Percentiles rank a stretch among this genome's conserved stretches.
Conservation (phyloP, 1,140 invertebrate species). For the Apis laboriosa region DNA sequence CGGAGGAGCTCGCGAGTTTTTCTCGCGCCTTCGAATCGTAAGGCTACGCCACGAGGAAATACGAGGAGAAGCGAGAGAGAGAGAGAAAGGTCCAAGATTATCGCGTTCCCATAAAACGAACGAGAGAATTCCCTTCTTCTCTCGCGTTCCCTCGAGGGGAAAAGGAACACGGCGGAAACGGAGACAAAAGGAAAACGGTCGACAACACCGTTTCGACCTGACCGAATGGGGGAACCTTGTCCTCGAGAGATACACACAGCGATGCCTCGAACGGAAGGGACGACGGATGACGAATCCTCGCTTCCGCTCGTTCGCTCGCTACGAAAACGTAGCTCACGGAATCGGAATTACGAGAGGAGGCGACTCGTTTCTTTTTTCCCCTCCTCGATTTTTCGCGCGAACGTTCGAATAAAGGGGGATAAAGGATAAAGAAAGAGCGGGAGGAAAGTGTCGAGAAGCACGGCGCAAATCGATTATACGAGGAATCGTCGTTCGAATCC, state of each 20-base stretch:
- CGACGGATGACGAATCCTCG: slow-evolving; percentile 22
- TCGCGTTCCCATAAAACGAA: slow-evolving; percentile 45
- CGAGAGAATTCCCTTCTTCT: background rate
- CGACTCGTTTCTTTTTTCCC: background rate
- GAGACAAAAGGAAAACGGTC: slow-evolving; percentile 40
- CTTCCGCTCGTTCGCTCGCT: slow-evolving; percentile 17
- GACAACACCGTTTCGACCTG: background rate
- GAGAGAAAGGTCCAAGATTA: slow-evolving; percentile 32
- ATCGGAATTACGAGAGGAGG: background rate
- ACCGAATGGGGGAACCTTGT: background rate
- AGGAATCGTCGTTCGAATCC: slow-evolving; percentile 39
- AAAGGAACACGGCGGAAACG: slow-evolving; percentile 32
- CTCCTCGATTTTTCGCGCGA: too few relatives aligned
- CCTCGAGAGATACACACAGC: slow-evolving; percentile 6
- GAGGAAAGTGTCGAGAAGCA: slow-evolving; percentile 13
- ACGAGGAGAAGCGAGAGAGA: background rate
- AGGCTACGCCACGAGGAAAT: slow-evolving; percentile 19
- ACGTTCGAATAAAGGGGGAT: too few relatives aligned
- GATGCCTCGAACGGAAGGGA: background rate
- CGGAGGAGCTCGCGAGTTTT: slow-evolving; percentile 34
- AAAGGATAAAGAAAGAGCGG: background rate
- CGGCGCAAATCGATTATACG: slow-evolving; percentile 53
- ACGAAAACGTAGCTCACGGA: too few relatives aligned
- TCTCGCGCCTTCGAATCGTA: slow-evolving; percentile 31
- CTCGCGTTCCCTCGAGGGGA: background rate